A percentile compares a stretch with the other conserved stretches of the same genome.
phyloP scores from a whole-genome alignment of 2,113 vertebrate genomes.

The Xiphorhynchus elegans region DNA sequence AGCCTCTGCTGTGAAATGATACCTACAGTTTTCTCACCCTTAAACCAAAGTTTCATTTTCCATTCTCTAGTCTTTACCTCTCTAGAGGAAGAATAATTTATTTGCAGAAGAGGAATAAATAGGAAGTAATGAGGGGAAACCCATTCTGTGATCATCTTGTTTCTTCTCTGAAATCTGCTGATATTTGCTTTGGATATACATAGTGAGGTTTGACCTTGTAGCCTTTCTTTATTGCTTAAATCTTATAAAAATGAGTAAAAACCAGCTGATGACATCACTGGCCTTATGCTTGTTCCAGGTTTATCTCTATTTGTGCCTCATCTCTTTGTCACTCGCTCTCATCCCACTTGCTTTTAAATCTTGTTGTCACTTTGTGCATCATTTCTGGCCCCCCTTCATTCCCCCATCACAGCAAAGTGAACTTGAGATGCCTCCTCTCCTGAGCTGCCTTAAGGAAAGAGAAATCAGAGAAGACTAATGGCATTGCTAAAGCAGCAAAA shows the following conservation, averaged over 20 bases:
- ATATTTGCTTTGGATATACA: background rate
- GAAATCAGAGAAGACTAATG: background rate
- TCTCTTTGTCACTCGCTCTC: background rate
- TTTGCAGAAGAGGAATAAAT: background rate
- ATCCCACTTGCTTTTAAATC: background rate
- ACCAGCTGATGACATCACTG: fast-evolving
- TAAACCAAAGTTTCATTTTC: background rate
- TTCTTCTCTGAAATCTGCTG: background rate
- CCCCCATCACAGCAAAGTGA: background rate
- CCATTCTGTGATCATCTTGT: background rate
- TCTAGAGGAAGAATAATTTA: background rate
- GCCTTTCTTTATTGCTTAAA: background rate
- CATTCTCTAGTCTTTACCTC: background rate
- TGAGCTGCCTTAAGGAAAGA: background rate
- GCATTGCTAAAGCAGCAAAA: background rate
- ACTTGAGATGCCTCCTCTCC: background rate
- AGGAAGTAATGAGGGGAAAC: background rate
- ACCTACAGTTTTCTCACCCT: background rate
- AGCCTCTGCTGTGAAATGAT: background rate
- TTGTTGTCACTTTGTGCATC: background rate
- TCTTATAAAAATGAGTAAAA: background rate
- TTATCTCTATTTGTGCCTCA: background rate
- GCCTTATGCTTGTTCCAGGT: background rate
- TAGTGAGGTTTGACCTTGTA: background rate
- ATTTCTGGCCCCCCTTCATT: background rate